Percentiles rank a stretch among this genome's conserved stretches.
phyloP scores from a whole-genome alignment of 2,797 vertebrate species.

The Thunnus albacares region DNA sequence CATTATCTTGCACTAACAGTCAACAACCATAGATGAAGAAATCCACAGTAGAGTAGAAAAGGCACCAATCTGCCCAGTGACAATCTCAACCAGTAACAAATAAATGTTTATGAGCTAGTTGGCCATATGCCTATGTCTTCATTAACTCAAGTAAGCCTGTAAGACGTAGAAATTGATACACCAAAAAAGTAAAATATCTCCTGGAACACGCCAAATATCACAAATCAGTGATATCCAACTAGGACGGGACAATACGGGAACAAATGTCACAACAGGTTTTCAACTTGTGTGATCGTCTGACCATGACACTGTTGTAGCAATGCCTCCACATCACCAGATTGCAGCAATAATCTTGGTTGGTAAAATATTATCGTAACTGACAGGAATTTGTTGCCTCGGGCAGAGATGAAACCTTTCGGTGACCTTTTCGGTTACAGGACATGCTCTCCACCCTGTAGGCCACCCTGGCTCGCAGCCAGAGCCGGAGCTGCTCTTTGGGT shows the following conservation, averaged over 20 bases:
- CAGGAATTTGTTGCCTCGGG: slow-evolving; percentile 14
- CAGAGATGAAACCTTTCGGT: slow-evolving; percentile 36
- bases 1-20: background rate
- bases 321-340: background rate
- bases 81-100: background rate
- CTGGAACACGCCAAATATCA: too few species aligned
- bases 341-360: background rate
- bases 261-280: background rate
- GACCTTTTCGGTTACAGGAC: slow-evolving; percentile 56
- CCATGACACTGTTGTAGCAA: background rate
- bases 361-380: slow-evolving; percentile 19
- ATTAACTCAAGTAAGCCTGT: too few species aligned
- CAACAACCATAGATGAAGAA: background rate
- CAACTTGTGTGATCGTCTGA: background rate
- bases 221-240: too few species aligned
- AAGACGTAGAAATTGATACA: too few species aligned
- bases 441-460: slow-evolving; percentile 40
- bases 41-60: background rate
- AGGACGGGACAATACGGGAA: too few species aligned
- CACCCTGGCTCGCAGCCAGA: slow-evolving; percentile 46
- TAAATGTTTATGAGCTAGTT: background rate
- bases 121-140: background rate
- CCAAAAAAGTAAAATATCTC: too few species aligned
- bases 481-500: slow-evolving; percentile 41
- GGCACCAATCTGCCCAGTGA: background rate